These are phyloP conservation scores for Xylophagus ater DNA, from an alignment of 2,888 invertebrate species.

Conservation along the genomic window DNA sequence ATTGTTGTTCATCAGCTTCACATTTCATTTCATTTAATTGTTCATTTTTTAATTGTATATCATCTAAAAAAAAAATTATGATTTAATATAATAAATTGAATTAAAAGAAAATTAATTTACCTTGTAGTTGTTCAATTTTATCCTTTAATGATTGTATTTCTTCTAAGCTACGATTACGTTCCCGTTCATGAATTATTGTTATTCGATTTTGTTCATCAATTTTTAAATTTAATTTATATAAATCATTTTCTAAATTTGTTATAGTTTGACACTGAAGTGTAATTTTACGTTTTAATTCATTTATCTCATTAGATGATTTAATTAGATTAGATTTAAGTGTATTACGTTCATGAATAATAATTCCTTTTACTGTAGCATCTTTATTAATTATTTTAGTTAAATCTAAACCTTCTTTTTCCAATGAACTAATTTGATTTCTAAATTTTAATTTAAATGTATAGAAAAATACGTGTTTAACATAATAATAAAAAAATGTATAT, in stretches of 20 bases:
- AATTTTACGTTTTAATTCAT: conserved; percentile 26
- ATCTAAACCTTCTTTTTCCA: conserved; percentile 28
- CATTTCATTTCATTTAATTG: too few relatives aligned
- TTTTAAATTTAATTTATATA: conserved; percentile 24
- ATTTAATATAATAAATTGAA: conserved; percentile 3
- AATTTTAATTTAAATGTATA: neutral
- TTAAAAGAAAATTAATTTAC: conserved; percentile 1
- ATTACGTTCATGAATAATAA: conserved; percentile 28
- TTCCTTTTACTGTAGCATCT: conserved; percentile 26
- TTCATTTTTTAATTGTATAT: neutral
- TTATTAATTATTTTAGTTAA: conserved; percentile 23
- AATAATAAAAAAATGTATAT: neutral
- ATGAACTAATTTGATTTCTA: conserved; percentile 26
- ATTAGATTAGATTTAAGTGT: conserved; percentile 26
- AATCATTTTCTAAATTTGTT: conserved; percentile 26
- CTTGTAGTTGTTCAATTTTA: conserved; percentile 19
- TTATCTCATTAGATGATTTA: conserved; percentile 26
- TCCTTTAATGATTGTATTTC: conserved; percentile 27
- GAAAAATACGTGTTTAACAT: neutral
- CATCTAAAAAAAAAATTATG: neutral
- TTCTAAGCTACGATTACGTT: conserved; percentile 25
- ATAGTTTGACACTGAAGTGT: conserved; percentile 27
- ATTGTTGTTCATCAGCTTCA: too few relatives aligned
- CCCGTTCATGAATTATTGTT: conserved; percentile 23
- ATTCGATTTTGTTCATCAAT: conserved; percentile 24